Conservation (phyloP, 2,888 invertebrate species). For the Micropterix aruncella region DNA sequence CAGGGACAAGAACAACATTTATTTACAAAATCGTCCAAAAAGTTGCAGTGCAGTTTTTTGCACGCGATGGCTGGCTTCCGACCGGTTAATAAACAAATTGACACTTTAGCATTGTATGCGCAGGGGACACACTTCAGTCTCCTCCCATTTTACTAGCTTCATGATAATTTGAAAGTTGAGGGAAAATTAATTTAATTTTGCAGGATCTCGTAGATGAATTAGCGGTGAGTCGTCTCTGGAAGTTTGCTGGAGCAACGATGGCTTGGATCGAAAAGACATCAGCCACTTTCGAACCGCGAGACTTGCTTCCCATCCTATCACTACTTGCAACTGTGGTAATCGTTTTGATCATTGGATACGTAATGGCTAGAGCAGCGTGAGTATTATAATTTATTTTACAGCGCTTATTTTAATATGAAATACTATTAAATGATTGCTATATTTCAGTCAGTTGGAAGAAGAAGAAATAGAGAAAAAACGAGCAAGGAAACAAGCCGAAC, state of each 20-base stretch:
- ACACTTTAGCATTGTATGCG: too few species aligned
- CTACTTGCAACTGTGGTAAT: constrained; percentile 64
- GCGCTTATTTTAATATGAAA: too few species aligned
- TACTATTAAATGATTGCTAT: background rate
- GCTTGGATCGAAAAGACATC: constrained; percentile 57
- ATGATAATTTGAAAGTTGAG: background rate
- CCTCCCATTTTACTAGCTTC: background rate
- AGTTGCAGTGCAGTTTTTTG: too few species aligned
- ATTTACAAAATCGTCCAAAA: too few species aligned
- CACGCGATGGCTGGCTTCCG: too few species aligned
- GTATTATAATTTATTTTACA: constrained; percentile 12
- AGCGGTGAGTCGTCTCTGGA: constrained; percentile 55
- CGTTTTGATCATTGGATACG: constrained; percentile 66
- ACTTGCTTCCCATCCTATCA: constrained; percentile 65
- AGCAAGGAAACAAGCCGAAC: constrained; percentile 32
- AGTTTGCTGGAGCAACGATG: constrained; percentile 48
- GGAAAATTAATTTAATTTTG: too few species aligned
- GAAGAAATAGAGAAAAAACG: constrained; percentile 33
- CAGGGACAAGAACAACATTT: too few species aligned
- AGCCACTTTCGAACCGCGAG: constrained; percentile 60
- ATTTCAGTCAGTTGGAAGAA: constrained; percentile 29
- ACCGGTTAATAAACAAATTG: too few species aligned
- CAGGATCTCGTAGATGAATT: constrained; percentile 70
- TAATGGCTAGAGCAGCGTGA: constrained; percentile 68
- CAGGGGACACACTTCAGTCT: too few species aligned